Evolutionary conservation across 2,888 invertebrate genomes (phyloP).

Genomic region (Athalia cordata): DNA sequence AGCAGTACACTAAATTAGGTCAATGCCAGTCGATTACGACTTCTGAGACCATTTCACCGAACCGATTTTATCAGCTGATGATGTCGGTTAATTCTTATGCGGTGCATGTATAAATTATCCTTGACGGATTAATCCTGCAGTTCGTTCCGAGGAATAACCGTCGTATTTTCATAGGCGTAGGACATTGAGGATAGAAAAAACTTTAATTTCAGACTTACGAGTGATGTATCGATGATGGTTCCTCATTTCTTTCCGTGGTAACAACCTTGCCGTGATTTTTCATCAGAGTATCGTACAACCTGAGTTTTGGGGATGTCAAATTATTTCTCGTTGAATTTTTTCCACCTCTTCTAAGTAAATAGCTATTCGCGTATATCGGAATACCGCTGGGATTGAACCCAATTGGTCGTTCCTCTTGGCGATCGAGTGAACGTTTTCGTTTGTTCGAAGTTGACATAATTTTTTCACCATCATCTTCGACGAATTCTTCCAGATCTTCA

Average conservation of each 20-base stretch:
- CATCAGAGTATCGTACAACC: constrained; percentile 37
- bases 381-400: constrained; percentile 42
- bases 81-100: not conserved
- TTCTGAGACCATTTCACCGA: constrained; percentile 12
- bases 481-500: constrained; percentile 44
- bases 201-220: constrained; percentile 18
- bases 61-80: constrained; percentile 19
- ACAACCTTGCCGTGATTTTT: not conserved
- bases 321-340: constrained; percentile 22
- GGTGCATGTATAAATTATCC: not conserved
- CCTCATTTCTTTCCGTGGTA: constrained; percentile 35
- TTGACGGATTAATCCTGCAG: not conserved
- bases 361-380: constrained; percentile 40
- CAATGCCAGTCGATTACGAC: constrained; percentile 17
- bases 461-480: constrained; percentile 17
- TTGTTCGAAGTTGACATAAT: constrained; percentile 2
- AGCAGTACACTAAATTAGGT: constrained; percentile 18
- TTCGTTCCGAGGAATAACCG: too few species aligned
- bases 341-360: not conserved
- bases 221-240: constrained; percentile 32
- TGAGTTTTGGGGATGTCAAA: constrained; percentile 26
- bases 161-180: not conserved
- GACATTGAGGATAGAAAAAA: not conserved
- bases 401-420: constrained; percentile 43
- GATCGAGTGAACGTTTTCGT: constrained; percentile 28